Evolutionary conservation across 1,140 invertebrate genomes (phyloP), one percentile per base, ranked within the genome.

Genomic region (Cardiocondyla obscurior): DNA sequence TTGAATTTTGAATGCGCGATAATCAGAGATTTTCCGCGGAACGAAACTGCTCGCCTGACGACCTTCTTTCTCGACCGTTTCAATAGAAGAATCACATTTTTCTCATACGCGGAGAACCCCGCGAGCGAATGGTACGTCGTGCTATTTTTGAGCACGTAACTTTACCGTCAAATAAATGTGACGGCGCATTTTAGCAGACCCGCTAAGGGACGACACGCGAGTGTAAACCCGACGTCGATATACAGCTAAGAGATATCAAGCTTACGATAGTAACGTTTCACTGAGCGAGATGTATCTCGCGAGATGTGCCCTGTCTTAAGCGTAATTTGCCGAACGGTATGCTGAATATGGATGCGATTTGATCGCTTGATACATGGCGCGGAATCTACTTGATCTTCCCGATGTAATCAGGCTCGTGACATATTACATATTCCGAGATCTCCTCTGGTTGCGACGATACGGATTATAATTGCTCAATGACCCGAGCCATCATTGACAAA

Each of bases 371-470:
- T 67, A 67, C 49, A 79, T 51, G 33, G 42, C 51, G 58, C 30
- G 28, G 30, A 44, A 76, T 79, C 74, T 79, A 65, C 62, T 53
- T 67, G 74, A 79, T 79, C 74, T 79, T 79, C 14, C 62, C 33
- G 46, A 67, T 55, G 22, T 79, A 79, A 79, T 79, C 74, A 22
- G 62, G 55, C 74, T 67, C 33, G 60, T 79, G 74, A 79, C 62
- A 67, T 55, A 69, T 79, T 79, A 79, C 46, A 14, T 42, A 79
- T 79, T 79, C 74, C 67, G 36, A 67, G 62, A n/a, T 79, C 60
- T 28, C 49, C 0, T 33, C 44, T 7, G 12, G 33, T 1, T 25
- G 33, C 22, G 33, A 8, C 22, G 30, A 46, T 57, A 46, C 19
- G 30, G 44, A 39, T 77, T 49, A 39, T 58, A 44, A 60, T 39